These are phyloP conservation scores for Drosophila punjabiensis DNA, from an alignment of 1,140 invertebrate genomes.

Conservation along the genomic window DNA sequence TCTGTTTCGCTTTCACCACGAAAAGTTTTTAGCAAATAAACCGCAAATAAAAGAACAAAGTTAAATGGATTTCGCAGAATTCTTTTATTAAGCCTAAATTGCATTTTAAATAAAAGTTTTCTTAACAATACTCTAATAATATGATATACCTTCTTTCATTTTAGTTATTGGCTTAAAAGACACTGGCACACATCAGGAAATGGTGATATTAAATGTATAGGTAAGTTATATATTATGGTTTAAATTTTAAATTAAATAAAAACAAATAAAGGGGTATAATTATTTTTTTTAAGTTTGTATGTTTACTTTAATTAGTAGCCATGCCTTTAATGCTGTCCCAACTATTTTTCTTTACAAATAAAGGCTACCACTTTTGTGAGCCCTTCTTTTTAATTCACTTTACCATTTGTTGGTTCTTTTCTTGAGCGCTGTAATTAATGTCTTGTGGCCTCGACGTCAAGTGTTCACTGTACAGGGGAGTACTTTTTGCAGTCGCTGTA, in stretches of 20 bases:
- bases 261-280: not conserved
- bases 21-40: not conserved
- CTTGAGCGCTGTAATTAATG: constrained; percentile 43
- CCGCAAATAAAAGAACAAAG: not conserved
- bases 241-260: not conserved
- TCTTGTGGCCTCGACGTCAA: constrained; percentile 41
- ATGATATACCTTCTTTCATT: not conserved
- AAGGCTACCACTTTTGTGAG: constrained; percentile 1
- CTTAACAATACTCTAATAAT: not conserved
- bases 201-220: constrained; percentile 13
- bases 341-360: constrained; percentile 1
- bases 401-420: constrained; percentile 42
- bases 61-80: no score
- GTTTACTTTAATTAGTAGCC: constrained; percentile 7
- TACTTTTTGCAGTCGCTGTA: constrained; percentile 37
- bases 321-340: not conserved
- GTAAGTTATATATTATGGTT: constrained; percentile 1
- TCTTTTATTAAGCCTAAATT: not conserved
- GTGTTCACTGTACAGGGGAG: constrained; percentile 50
- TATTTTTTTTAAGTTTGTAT: not conserved
- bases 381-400: constrained; percentile 23
- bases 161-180: not conserved
- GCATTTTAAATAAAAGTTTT: not conserved
- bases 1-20: not conserved
- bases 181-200: not conserved